A percentile compares a stretch with the other conserved stretches of the same genome.
phyloP scores from a whole-genome alignment of 2,113 vertebrate species.

The Athene noctua region DNA sequence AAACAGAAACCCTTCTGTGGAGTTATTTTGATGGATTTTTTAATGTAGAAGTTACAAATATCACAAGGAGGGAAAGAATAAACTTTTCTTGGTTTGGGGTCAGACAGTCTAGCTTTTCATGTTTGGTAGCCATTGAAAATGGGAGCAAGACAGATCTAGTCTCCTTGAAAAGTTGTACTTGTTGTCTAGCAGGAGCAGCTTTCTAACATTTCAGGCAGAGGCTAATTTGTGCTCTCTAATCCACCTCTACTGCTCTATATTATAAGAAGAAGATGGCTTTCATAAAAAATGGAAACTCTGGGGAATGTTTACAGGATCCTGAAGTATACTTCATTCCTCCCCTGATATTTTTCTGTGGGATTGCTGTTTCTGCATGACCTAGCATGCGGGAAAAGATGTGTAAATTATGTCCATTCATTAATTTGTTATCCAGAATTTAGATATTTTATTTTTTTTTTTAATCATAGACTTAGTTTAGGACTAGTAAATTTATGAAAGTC shows the following conservation, averaged over 20 bases:
- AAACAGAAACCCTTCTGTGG: not conserved
- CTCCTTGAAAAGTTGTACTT: not conserved
- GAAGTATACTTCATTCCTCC: not conserved
- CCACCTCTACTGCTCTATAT: not conserved
- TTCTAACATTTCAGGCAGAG: slow-evolving; percentile 8
- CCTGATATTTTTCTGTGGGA: not conserved
- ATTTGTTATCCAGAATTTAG: not conserved
- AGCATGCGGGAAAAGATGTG: not conserved
- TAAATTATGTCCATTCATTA: not conserved
- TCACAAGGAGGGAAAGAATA: not conserved
- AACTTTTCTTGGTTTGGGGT: not conserved
- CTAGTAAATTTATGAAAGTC: not conserved
- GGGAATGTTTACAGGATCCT: not conserved
- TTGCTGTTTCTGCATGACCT: not conserved
- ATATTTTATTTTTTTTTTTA: not conserved
- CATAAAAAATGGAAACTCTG: not conserved
- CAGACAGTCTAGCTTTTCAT: not conserved
- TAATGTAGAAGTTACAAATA: not conserved
- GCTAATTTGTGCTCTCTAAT: slow-evolving; percentile 13
- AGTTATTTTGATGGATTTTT: not conserved
- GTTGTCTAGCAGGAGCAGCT: not conserved
- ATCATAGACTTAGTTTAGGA: not conserved
- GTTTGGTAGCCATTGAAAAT: not conserved
- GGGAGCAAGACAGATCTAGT: not conserved
- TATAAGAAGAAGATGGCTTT: not conserved